A percentile compares a stretch with the other conserved stretches of the same genome.
phyloP scores from a whole-genome alignment of 2,888 invertebrate genomes.

The Tetranychus piercei region DNA sequence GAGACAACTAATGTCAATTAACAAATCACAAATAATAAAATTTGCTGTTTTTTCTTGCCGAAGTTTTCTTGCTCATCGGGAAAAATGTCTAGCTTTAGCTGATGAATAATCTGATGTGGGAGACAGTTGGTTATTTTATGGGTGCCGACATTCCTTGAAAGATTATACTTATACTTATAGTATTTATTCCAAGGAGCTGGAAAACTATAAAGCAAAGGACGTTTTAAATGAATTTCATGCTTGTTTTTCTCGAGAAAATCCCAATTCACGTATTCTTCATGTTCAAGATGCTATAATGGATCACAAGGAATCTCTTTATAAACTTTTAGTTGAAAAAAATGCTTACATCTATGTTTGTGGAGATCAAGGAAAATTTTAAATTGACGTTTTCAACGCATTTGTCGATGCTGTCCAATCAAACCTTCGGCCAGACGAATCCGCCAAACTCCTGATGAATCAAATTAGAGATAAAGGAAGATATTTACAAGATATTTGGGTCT shows the following conservation, averaged over 20 bases:
- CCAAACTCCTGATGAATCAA: too few species aligned
- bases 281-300: slow-evolving; percentile 31
- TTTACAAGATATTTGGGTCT: slow-evolving; percentile 46
- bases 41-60: too few species aligned
- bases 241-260: too few species aligned
- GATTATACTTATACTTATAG: too few species aligned
- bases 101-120: neutral
- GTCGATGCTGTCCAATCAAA: slow-evolving; percentile 36
- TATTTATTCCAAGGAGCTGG: neutral
- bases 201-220: neutral
- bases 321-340: slow-evolving; percentile 34
- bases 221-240: too few species aligned
- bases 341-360: slow-evolving; percentile 51
- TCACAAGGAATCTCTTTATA: slow-evolving; percentile 39
- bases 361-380: slow-evolving; percentile 51
- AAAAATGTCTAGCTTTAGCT: slow-evolving; percentile 42
- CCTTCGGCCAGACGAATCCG: too few species aligned
- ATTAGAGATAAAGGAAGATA: slow-evolving; percentile 37
- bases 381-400: slow-evolving; percentile 45
- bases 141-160: neutral
- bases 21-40: too few species aligned
- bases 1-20: too few species aligned
- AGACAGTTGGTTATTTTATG: slow-evolving; percentile 16
- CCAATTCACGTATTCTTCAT: too few species aligned
- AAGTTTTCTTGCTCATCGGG: slow-evolving; percentile 39